Percentiles rank a stretch among this genome's conserved stretches.
Evolutionary conservation across 1,140 invertebrate species (phyloP).

Genomic region (Dinoponera quadriceps): DNA sequence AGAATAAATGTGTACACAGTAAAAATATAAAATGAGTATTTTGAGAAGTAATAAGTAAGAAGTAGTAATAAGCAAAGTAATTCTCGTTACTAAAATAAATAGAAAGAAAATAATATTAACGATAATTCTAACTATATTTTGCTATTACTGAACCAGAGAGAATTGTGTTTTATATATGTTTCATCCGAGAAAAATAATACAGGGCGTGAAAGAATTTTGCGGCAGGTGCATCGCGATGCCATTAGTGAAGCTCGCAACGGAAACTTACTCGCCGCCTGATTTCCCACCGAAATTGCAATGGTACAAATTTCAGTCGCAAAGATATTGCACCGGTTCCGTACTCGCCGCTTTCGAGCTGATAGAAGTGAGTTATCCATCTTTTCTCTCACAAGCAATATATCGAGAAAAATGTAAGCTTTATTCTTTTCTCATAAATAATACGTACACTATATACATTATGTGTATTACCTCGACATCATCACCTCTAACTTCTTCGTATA

Average conservation of each 20-base stretch:
- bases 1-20: background rate
- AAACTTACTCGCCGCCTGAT: conserved; percentile 83
- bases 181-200: conserved; percentile 2
- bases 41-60: background rate
- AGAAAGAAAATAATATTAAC: too few species aligned
- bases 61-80: background rate
- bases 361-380: conserved; percentile 80
- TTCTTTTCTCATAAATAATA: too few species aligned
- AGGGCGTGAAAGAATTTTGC: conserved; percentile 86
- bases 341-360: conserved; percentile 87
- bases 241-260: conserved; percentile 84
- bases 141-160: too few species aligned
- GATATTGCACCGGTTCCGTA: conserved; percentile 84
- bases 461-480: background rate
- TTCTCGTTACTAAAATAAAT: background rate
- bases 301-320: conserved; percentile 84
- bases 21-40: background rate
- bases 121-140: too few species aligned
- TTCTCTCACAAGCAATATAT: background rate
- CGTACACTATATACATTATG: background rate
- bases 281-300: conserved; percentile 86
- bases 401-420: background rate
- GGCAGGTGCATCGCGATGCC: conserved; percentile 86
- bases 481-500: background rate
- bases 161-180: conserved; percentile 16